Evolutionary conservation across 2,888 invertebrate genomes (phyloP).

Genomic region (Phorcus lineatus): DNA sequence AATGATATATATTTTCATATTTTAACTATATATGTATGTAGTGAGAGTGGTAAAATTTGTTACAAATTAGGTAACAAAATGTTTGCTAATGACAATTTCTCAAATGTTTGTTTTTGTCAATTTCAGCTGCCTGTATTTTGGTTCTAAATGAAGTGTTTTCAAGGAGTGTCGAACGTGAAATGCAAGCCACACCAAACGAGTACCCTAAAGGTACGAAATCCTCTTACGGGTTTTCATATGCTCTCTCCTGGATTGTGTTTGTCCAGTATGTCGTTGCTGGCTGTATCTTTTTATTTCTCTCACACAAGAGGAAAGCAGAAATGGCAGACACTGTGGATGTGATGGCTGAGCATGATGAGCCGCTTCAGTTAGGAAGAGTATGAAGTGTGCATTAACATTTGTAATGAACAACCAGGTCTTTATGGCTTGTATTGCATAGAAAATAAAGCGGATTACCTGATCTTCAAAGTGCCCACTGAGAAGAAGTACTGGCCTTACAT

Average conservation of each 20-base stretch:
- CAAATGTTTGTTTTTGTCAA: conserved; percentile 31
- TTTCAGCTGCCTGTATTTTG: conserved; percentile 85
- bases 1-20: no score
- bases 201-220: conserved; percentile 83
- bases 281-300: conserved; percentile 86
- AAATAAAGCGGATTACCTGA: no score
- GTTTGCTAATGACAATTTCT: no score
- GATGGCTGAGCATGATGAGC: conserved; percentile 87
- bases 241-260: conserved; percentile 84
- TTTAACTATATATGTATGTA: no score
- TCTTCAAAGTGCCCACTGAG: no score
- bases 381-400: neutral
- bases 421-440: neutral
- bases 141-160: conserved; percentile 89
- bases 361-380: conserved; percentile 82
- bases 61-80: no score
- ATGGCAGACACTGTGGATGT: conserved; percentile 88
- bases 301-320: conserved; percentile 89
- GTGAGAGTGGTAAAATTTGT: no score
- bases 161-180: conserved; percentile 84
- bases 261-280: conserved; percentile 83
- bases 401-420: neutral
- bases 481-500: no score
- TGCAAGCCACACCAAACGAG: conserved; percentile 80
- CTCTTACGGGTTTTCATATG: conserved; percentile 80